phyloP scores from a whole-genome alignment of 2,888 invertebrate species.

The Polia nebulosa region DNA sequence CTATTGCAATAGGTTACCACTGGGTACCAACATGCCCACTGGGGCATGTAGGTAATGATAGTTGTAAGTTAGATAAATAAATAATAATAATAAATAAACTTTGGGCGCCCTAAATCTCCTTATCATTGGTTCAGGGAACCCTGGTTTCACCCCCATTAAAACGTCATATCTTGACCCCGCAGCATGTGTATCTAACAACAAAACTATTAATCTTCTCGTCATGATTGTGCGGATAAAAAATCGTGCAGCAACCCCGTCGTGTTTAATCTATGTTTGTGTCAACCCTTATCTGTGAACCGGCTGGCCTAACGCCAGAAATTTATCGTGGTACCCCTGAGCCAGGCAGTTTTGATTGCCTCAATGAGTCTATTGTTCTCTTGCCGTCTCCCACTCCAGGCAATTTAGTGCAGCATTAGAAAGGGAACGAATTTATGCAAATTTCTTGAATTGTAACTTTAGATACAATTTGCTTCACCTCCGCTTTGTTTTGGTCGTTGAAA shows the following conservation, averaged over 20 bases:
- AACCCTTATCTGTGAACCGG: slow-evolving; percentile 69
- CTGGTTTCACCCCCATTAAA: slow-evolving; percentile 6
- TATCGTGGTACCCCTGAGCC: slow-evolving; percentile 73
- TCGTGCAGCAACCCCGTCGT: slow-evolving; percentile 52
- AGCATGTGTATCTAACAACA: slow-evolving; percentile 49
- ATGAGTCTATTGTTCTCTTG: slow-evolving; percentile 75
- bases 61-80: too few species aligned
- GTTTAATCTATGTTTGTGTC: slow-evolving; percentile 66
- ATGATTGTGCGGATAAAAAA: slow-evolving; percentile 61
- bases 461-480: slow-evolving; percentile 51
- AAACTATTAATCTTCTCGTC: slow-evolving; percentile 60
- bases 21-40: too few species aligned
- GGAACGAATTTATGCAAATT: slow-evolving; percentile 65
- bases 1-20: too few species aligned
- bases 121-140: background rate
- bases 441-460: slow-evolving; percentile 59
- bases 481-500: slow-evolving; percentile 39
- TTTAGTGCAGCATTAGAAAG: slow-evolving; percentile 66
- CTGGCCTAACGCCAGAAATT: slow-evolving; percentile 79
- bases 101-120: background rate
- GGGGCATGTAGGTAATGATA: too few species aligned
- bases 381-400: slow-evolving; percentile 63
- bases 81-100: too few species aligned
- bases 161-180: slow-evolving; percentile 39
- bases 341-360: slow-evolving; percentile 79